A percentile compares a stretch with the other conserved stretches of the same genome.
These are phyloP conservation scores for Leptopilina drosophilae DNA, from an alignment of 2,888 invertebrate genomes.

Conservation along the genomic window DNA sequence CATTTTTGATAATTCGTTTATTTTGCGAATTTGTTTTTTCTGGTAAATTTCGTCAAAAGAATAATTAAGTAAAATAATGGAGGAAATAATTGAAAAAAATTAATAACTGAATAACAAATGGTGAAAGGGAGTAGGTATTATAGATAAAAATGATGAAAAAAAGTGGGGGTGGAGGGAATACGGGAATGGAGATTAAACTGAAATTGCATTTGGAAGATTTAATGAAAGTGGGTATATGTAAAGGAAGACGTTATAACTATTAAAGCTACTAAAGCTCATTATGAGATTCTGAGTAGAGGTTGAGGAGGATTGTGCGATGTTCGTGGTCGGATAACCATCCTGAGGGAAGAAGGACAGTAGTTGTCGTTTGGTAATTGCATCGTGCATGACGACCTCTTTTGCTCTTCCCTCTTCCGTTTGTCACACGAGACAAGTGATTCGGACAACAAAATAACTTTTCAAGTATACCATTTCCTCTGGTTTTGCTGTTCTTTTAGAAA, in stretches of 20 bases:
- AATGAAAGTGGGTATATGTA: constrained; percentile 14
- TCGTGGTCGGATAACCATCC: constrained; percentile 24
- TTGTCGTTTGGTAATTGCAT: constrained; percentile 60
- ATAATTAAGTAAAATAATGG: no score
- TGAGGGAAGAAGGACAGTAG: constrained; percentile 25
- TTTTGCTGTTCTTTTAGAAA: no score
- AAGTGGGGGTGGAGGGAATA: neutral
- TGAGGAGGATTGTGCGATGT: constrained; percentile 13
- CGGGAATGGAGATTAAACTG: constrained; percentile 1
- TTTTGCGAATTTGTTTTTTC: no score
- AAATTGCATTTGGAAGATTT: constrained; percentile 30
- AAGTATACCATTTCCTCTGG: constrained; percentile 49
- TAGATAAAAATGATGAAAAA: no score
- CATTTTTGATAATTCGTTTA: no score
- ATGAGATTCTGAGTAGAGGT: constrained; percentile 11
- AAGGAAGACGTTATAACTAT: neutral
- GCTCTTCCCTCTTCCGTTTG: constrained; percentile 56
- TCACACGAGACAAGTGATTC: constrained; percentile 57
- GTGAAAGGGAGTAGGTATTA: no score
- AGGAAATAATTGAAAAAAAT: no score
- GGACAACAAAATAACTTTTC: constrained; percentile 61
- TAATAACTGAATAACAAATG: no score
- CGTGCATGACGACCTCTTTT: constrained; percentile 51
- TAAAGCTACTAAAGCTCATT: constrained; percentile 37
- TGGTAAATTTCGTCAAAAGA: no score